Conservation (phyloP, 2,797 vertebrate genomes). For the Hafferia zeledoni region DNA sequence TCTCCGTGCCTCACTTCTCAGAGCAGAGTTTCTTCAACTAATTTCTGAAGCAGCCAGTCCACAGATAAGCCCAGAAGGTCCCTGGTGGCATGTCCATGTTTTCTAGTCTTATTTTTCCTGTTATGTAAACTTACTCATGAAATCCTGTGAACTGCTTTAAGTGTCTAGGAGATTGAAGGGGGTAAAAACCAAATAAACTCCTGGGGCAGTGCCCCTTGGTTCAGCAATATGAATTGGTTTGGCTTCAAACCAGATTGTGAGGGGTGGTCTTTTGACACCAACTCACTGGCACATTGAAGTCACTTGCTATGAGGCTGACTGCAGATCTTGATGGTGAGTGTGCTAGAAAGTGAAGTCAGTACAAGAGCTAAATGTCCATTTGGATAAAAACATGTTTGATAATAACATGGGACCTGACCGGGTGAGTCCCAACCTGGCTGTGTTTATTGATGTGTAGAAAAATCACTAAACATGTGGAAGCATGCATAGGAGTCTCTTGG, state of each 20-base stretch:
- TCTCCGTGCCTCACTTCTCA: background rate
- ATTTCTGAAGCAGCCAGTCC: background rate
- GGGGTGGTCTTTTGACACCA: background rate
- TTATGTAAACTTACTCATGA: background rate
- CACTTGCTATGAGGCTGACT: background rate
- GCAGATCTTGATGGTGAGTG: background rate
- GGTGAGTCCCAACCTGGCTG: background rate
- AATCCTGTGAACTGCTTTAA: background rate
- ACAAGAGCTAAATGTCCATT: background rate
- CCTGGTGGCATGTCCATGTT: background rate
- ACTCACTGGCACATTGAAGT: background rate
- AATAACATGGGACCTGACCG: background rate
- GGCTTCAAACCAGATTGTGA: fast-evolving
- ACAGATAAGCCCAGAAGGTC: background rate
- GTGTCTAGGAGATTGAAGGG: background rate
- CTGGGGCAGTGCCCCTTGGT: background rate
- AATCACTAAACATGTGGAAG: background rate
- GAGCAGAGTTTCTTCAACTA: background rate
- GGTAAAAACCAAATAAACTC: background rate
- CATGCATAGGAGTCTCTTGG: background rate
- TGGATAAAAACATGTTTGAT: background rate
- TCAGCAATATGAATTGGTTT: background rate
- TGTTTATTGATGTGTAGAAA: background rate
- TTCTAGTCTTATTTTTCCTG: background rate
- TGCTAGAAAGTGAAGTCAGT: background rate